Evolutionary conservation across 2,888 invertebrate species (phyloP), one percentile per base, ranked within the genome.

Genomic region (Resseliella maxima): DNA sequence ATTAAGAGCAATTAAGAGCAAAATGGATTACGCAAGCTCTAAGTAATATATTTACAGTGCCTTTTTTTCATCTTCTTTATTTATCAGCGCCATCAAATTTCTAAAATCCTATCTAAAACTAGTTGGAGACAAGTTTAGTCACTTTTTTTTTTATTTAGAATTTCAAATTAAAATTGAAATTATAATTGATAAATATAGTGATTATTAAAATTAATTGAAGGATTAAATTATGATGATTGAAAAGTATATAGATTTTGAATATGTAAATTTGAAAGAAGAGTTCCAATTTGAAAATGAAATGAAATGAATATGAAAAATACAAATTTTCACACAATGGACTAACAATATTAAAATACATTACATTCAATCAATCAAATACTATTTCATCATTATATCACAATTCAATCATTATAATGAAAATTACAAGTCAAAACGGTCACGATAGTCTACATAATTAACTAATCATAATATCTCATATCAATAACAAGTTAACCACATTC

Each of bases 21-120:
- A 72, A 72, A 72, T 72, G 15, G 27, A 15, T 72, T 72, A 72
- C 72, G 72, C 72, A 72, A 72, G 72, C 72, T 72, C 72, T 72
- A 72, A n/a, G 12, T 24, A 72, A 31, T 72, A 21, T 50, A 72
- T 72, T 72, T 72, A 72, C 72, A 72, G 72, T 72, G 72, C 72
- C 72, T 5, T 72, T 31, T 59, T 15, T 59, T n/a, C n/a, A 24
- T 59, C 24, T 59, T 72, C 24, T 59, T 59, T 35, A 72, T 72
- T 72, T 35, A 72, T 15, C 72, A 72, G 72, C 72, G 72, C 35
- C 72, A 72, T 72, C 72, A 15, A 72, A 15, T 0, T 72, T n/a
- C 2, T 72, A 31, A 31, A 31, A 5, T 24, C 72, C 72, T 72
- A 72, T 72, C 35, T 72, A 72, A 31, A 31, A 15, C 72, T 72